Evolutionary conservation across 2,797 vertebrate species (phyloP), one percentile per base, ranked within the genome.

Genomic region (Myotis findleyi): DNA sequence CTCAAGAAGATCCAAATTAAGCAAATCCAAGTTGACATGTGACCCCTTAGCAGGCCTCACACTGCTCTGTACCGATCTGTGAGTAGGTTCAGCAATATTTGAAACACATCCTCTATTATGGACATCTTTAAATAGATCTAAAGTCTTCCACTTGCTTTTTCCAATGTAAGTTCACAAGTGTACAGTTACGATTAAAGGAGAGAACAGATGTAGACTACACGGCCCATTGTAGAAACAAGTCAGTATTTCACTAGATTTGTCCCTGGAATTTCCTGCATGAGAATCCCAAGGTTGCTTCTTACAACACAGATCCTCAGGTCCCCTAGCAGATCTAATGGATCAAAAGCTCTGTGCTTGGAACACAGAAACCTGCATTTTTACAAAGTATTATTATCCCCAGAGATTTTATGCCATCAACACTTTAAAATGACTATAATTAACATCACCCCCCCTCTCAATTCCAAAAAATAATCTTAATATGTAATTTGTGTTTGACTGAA

Each of bases 221-320:
- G 30, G 20, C 8, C 21, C 2, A 41, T n/a, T 53, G 3, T 27
- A 23, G 66, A 95, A 88, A 30, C 18, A 38, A 71, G 55, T 7
- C 55, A 62, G 9, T 41, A 27, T 57, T 75, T 79, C 27, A 41
- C 2, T 3, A 76, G 13, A 25, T 49, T 23, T 7, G 23, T 38
- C 69, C 25, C 64, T 87, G 41, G 76, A 84, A 87, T 80, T 25
- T 2, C 8, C n/a, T 75, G 23, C 20, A 5, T 3, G 38, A 72
- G 27, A 81, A 53, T 57, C 30, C 30, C n/a, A 57, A 25, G 4
- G 62, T 16, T 44, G 6, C 14, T 38, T 38, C 51, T 55, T 47
- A 64, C 0, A 57, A 13, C 0, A 5, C 6, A 5, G 27, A n/a
- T 23, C 1, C 2, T 30, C 20, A n/a, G 33, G 10, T 66, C 16